Percentiles rank a stretch among this genome's conserved stretches.
phyloP scores from a whole-genome alignment of 1,140 invertebrate genomes.

The Dinoponera quadriceps region DNA sequence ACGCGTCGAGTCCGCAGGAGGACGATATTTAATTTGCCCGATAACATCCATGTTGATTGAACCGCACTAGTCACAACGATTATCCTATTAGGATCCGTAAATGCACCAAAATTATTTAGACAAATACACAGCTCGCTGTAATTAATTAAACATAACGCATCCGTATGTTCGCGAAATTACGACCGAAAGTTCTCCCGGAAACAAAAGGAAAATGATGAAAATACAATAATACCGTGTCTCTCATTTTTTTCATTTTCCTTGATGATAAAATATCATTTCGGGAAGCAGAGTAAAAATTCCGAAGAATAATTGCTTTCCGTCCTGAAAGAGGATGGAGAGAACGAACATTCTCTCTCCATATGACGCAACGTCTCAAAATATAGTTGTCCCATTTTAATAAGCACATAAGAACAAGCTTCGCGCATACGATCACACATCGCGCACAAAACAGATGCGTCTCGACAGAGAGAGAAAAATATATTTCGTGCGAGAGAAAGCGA shows the following conservation, averaged over 20 bases:
- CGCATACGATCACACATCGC: too few relatives aligned
- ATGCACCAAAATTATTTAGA: too few relatives aligned
- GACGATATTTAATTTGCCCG: too few relatives aligned
- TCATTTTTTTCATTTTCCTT: background rate
- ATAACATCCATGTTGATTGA: too few relatives aligned
- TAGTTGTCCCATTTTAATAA: background rate
- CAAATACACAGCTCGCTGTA: background rate
- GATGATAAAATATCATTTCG: background rate
- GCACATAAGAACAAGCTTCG: background rate
- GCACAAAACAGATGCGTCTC: background rate
- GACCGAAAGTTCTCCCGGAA: background rate
- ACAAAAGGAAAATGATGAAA: background rate
- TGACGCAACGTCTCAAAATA: background rate
- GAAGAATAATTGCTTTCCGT: background rate
- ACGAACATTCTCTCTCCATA: too few relatives aligned
- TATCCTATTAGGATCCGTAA: too few relatives aligned
- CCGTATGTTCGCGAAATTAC: background rate
- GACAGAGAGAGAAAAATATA: background rate
- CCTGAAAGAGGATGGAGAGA: background rate
- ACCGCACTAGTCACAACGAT: too few relatives aligned
- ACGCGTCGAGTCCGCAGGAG: too few relatives aligned
- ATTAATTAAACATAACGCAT: background rate
- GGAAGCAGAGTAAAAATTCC: background rate
- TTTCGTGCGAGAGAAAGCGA: too few relatives aligned
- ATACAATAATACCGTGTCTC: background rate